Percentiles rank a stretch among this genome's conserved stretches.
Conservation (phyloP, 2,113 vertebrate species). For the Scopus umbretta region DNA sequence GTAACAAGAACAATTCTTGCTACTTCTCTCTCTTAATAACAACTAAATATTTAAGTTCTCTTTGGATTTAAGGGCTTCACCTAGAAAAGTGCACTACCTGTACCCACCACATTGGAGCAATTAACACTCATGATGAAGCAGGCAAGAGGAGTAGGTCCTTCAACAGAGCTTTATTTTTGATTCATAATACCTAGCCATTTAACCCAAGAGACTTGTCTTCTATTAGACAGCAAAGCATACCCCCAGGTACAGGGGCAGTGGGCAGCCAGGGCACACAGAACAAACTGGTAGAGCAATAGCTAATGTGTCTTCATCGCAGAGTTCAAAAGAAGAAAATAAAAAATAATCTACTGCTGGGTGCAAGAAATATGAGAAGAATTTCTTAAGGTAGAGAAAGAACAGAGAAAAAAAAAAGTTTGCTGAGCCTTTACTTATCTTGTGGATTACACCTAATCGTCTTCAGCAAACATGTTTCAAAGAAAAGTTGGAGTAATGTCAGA, state of each 20-base stretch:
- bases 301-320: background rate
- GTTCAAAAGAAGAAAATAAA: background rate
- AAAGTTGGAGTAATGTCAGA: background rate
- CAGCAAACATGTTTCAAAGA: background rate
- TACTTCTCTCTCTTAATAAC: conserved; percentile 8
- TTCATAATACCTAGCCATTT: background rate
- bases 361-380: background rate
- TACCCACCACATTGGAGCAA: background rate
- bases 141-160: background rate
- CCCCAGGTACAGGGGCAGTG: background rate
- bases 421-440: background rate
- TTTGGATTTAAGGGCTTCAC: background rate
- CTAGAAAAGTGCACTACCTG: background rate
- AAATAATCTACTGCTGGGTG: background rate
- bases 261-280: background rate
- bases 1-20: conserved; percentile 34
- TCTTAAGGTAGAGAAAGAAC: background rate
- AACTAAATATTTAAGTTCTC: background rate
- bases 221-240: background rate
- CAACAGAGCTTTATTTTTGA: background rate
- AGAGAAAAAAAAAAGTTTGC: background rate
- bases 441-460: background rate
- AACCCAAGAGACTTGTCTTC: background rate
- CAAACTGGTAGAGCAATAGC: background rate
- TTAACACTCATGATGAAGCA: background rate